Conservation (phyloP, 2,797 vertebrate genomes). For the Cuniculus paca region DNA sequence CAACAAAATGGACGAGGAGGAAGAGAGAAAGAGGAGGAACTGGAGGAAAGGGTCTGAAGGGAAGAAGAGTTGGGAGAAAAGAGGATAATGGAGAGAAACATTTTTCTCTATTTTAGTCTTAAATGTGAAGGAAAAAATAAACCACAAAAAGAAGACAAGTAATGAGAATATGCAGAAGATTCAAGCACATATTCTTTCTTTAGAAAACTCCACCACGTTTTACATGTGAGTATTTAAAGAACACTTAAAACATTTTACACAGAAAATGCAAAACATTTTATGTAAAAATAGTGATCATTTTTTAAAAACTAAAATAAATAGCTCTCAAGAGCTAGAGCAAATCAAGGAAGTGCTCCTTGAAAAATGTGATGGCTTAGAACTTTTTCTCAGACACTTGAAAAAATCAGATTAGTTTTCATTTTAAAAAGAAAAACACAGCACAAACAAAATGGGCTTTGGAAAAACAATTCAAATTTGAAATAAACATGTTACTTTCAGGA, state of each 20-base stretch:
- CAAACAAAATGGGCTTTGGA: constrained; percentile 43
- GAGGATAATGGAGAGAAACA: rapidly evolving
- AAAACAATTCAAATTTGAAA: constrained; percentile 35
- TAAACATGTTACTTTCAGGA: neutral
- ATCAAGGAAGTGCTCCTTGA: neutral
- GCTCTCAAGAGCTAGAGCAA: constrained; percentile 48
- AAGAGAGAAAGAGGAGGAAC: no score
- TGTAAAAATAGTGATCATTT: constrained; percentile 16
- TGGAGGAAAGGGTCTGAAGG: neutral
- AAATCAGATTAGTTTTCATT: constrained; percentile 29
- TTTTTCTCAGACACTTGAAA: constrained; percentile 39
- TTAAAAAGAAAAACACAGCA: constrained; percentile 41
- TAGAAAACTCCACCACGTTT: constrained; percentile 30
- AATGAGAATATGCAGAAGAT: neutral
- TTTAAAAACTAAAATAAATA: constrained; percentile 25
- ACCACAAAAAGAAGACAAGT: neutral
- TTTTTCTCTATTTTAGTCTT: constrained; percentile 40
- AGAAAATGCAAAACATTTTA: neutral
- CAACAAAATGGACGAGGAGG: neutral
- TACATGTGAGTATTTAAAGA: neutral
- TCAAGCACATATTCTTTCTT: neutral
- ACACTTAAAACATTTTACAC: constrained; percentile 51
- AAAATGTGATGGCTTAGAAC: constrained; percentile 24
- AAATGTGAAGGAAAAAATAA: neutral
- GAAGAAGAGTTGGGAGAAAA: rapidly evolving